Base-by-base conservation (phyloP, 2,888 invertebrate genomes). In the Sminthurinus aureus region DNA sequence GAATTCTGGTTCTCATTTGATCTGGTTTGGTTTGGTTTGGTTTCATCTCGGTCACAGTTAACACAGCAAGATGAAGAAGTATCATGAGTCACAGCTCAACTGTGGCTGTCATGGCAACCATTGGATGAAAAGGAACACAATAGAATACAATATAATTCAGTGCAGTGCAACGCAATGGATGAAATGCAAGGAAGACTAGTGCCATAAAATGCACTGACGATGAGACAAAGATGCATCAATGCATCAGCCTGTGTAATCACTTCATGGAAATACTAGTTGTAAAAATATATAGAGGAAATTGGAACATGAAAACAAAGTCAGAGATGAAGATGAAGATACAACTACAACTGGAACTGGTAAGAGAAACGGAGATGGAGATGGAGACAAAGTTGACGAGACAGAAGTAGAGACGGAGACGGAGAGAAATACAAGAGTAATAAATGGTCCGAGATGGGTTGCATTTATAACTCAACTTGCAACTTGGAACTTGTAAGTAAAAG, bases 191-290 rank as follows among this genome's bases (percentile, higher is more conserved):
- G 13, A 38, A 50, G 15, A 74, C 26, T 2, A 50, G 75, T 13
- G 50, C 15, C 0, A 51, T 51, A 38, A 75, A 75, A 20, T n/a
- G 22, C 67, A 75, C 38, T 22, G 38, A 51, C 18, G 26, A 74
- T 74, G 18, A 22, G 38, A 26, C 24, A 18, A 74, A 18, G 24
- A n/a, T 71, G 9, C 75, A 81, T 52, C 64, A 74, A 50, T 64
- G 58, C 75, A 81, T 52, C 64, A 74, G 20, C 58, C 26, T 81
- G 75, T 75, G 75, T 81, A 81, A 81, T 81, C 81, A 75, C 75
- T 75, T 75, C 26, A 69, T 24, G 26, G 9, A 26, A 13, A n/a
- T 12, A 58, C 22, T 58, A 22, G 50, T 50, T 20, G 20, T 24
- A 58, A 52, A 38, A 22, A 26, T 74, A 74, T 69, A 69, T 20